These are phyloP conservation scores for Ischnura elegans DNA, from an alignment of 2,888 invertebrate species.

Conservation along the genomic window DNA sequence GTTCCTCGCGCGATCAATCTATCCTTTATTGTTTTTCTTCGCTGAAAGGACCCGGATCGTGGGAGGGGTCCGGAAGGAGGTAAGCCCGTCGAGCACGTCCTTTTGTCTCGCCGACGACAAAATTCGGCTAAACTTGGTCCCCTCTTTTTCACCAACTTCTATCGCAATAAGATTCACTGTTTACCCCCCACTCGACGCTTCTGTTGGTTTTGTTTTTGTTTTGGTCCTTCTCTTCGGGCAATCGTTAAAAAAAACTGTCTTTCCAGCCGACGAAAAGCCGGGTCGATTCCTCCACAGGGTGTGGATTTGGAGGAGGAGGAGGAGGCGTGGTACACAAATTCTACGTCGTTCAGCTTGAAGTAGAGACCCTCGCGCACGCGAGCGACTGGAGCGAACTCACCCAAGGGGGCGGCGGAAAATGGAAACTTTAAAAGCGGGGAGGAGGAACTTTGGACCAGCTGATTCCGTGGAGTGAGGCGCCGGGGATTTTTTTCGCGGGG, in stretches of 20 bases:
- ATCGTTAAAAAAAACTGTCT: background rate
- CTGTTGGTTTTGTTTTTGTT: background rate
- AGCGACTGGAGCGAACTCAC: slow-evolving; percentile 26
- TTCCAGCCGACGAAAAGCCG: background rate
- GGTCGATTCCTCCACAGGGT: background rate
- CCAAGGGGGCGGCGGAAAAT: background rate
- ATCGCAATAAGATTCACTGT: background rate
- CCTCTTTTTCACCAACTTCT: background rate
- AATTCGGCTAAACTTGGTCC: background rate
- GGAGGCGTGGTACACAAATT: background rate
- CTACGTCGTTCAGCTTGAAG: slow-evolving; percentile 26
- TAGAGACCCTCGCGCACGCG: slow-evolving; percentile 20
- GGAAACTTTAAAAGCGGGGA: background rate
- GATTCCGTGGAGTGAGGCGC: slow-evolving; percentile 11
- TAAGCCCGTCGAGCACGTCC: background rate
- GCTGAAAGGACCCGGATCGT: background rate
- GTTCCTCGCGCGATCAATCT: background rate
- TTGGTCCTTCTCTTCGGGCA: background rate
- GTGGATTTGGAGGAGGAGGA: background rate
- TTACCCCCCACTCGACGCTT: background rate
- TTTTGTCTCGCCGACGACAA: background rate
- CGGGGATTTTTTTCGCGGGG: background rate
- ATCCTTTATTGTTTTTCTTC: too few species aligned
- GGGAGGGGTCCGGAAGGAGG: background rate
- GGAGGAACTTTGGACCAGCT: slow-evolving; percentile 3